Evolutionary conservation across 2,797 vertebrate species (phyloP).

Genomic region (Malurus leucopterus): DNA sequence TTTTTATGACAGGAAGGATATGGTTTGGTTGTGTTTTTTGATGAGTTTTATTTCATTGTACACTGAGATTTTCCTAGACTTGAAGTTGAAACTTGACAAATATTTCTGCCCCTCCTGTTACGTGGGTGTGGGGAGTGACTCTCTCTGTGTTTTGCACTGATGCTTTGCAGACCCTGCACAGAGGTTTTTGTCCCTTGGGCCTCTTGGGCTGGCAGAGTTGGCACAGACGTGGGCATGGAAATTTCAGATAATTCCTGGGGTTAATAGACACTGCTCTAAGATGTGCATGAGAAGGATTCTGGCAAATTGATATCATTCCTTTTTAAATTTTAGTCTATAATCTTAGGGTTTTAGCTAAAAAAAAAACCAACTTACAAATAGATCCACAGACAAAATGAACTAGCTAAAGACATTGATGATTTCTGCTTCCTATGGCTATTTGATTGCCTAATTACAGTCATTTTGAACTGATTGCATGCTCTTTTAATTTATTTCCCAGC

Average conservation of each 20-base stretch:
- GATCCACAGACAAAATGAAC: conserved; percentile 10
- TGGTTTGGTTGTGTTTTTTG: conserved; percentile 52
- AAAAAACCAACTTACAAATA: neutral
- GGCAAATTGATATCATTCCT: neutral
- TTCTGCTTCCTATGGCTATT: conserved; percentile 46
- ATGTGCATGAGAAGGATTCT: conserved; percentile 4
- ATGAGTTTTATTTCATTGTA: conserved; percentile 56
- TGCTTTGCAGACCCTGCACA: neutral
- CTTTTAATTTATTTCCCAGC: conserved; percentile 71
- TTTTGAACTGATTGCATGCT: conserved; percentile 58
- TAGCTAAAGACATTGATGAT: conserved; percentile 35
- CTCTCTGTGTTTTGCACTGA: neutral
- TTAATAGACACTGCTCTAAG: neutral
- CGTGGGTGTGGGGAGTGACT: neutral
- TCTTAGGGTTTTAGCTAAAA: neutral
- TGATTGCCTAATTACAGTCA: conserved; percentile 63
- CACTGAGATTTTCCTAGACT: conserved; percentile 37
- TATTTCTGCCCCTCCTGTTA: neutral
- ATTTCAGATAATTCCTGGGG: neutral
- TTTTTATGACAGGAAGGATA: conserved; percentile 62
- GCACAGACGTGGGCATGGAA: neutral
- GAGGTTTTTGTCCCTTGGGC: neutral
- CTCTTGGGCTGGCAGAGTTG: neutral
- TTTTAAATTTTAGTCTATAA: conserved; percentile 21
- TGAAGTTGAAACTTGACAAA: conserved; percentile 3